These are phyloP conservation scores for Sebastes schlegelii DNA, from an alignment of 2,113 vertebrate species.

Conservation along the genomic window DNA sequence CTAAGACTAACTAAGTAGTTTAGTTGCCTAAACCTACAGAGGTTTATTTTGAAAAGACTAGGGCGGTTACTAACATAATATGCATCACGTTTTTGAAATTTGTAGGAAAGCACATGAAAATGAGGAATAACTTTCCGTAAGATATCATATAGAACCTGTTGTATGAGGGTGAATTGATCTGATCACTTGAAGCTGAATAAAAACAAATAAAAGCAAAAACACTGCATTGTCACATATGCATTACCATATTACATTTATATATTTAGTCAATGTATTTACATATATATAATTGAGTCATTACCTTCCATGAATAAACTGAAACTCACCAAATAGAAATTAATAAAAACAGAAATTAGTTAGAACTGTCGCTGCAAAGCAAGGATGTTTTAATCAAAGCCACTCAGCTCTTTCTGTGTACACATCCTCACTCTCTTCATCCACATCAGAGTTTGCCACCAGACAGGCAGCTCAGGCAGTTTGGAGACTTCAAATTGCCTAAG, in stretches of 20 bases:
- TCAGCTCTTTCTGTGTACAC: background rate
- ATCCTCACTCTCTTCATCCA: background rate
- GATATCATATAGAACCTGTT: too few species aligned
- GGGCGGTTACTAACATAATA: too few species aligned
- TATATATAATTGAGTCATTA: background rate
- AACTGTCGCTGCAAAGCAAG: background rate
- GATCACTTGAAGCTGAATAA: background rate
- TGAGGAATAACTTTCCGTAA: too few species aligned
- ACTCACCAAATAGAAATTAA: background rate
- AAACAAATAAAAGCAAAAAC: background rate
- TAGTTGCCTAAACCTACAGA: too few species aligned
- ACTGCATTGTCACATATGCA: background rate
- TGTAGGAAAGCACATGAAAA: too few species aligned
- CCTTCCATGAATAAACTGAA: background rate
- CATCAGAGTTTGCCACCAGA: background rate
- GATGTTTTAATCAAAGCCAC: background rate
- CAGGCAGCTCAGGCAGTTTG: slow-evolving; percentile 10
- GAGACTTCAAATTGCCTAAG: background rate
- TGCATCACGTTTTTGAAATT: too few species aligned
- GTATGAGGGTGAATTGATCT: background rate
- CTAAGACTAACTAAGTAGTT: too few species aligned
- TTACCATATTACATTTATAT: background rate
- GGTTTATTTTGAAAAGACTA: too few species aligned
- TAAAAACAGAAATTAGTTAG: background rate
- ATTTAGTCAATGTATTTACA: background rate